Evolutionary conservation across 2,888 invertebrate genomes (phyloP), one percentile per base, ranked within the genome.

Genomic region (Oxyscelio sp.): DNA sequence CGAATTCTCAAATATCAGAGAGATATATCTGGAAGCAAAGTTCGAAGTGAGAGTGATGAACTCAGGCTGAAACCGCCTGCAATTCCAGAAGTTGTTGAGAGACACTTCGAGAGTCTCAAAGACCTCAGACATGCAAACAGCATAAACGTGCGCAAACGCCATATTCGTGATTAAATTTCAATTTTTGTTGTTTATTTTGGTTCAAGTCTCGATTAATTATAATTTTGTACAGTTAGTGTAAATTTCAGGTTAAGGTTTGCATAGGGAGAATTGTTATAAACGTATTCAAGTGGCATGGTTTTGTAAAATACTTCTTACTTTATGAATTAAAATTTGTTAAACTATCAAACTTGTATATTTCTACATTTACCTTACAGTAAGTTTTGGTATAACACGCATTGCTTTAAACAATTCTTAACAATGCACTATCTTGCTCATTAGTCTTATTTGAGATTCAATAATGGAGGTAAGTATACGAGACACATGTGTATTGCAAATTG

Each of bases 81-180:
- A 63, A 45, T 82, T 6, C 95, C 96, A 38, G 95, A 95, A 92
- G 95, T 95, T 82, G 95, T 95, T n/a, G 95, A 96, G 91, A 95
- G 95, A 75, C 94, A 95, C 81, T 95, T 95, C 91, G 95, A 95
- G 91, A 95, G 94, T 68, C 94, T 96, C 82, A 43, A 50, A 52
- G 71, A 77, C 5, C 70, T 82, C 2, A 82, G 71, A 59, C 21
- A 54, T 11, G 40, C 66, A 4, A 54, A 13, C n/a, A 80, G 43
- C 19, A 50, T 58, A 24, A 43, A 13, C 9, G 56, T 22, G 2
- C 50, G 31, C 27, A 58, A 73, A 59, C 58, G 54, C 15, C 48
- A 58, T 34, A 38, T 40, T 59, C 52, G 45, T 31, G 34, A 50
- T 73, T 79, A 54, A 71, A n/a, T 31, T 66, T 13, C 4, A 8